Base-by-base conservation (phyloP, 1,140 invertebrate genomes). In the Aphis craccivora region DNA sequence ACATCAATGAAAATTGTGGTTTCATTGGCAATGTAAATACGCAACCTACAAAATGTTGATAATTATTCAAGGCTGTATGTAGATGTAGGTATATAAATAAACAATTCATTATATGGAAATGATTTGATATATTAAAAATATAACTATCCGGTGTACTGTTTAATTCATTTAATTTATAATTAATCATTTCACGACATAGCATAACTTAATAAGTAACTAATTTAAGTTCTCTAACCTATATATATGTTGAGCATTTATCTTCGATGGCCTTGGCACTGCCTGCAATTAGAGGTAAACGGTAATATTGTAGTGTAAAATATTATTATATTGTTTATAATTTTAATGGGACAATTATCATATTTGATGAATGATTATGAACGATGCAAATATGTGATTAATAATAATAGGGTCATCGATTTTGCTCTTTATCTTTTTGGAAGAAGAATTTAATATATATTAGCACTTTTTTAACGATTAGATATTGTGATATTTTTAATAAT, bases 1-100 rank as follows among this genome's bases (percentile, higher is more conserved):
- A 84, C 23, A 43, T 76, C n/a, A 76, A 84, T 84, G 37, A 84
- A 84, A 84, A 43, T 40, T 84, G 83, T 84, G 37, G 37, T 84
- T 84, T 84, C 83, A 84, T 84, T 84, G 83, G 83, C 37, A 25
- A 84, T 84, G 8, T 8, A 43, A 25, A 84, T 84, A 4, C 30
- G 2, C 76, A 83, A 83, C 18, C 35, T 37, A 37, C 35, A 83
- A 83, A 83, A 83, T 35, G 76, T 9, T 83, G 35, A 20, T 25
- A 23, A 43, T 84, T 43, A 40, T 84, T 67, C 83, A 84, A 84
- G 83, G 83, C 37, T 40, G 37, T 25, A 84, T n/a, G 30, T 76
- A 18, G 60, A 23, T 76, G 11, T 45, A 45, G 11, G 45, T 45
- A 45, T 45, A n/a, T 30, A 76, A 76, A 76, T 76, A 76, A 35